A percentile compares a stretch with the other conserved stretches of the same genome.
Evolutionary conservation across 2,113 vertebrate species (phyloP).

Genomic region (Noturus placidus): DNA sequence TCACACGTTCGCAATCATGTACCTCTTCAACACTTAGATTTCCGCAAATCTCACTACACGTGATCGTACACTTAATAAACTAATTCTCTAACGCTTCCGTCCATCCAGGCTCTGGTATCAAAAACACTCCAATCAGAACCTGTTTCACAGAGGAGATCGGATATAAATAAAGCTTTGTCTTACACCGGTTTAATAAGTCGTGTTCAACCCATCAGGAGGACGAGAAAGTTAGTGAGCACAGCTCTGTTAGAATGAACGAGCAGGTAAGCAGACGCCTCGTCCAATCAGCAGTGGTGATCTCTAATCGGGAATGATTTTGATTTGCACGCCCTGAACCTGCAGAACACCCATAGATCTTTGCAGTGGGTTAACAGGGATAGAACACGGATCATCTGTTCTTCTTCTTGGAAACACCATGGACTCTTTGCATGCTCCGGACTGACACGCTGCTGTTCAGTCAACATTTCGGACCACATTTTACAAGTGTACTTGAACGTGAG

Average conservation of each 20-base stretch:
- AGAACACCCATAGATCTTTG: not conserved
- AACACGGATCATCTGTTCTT: not conserved
- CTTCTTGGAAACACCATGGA: not conserved
- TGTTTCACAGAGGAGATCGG: not conserved
- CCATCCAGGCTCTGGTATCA: not conserved
- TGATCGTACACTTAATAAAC: not conserved
- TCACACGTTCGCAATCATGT: no score
- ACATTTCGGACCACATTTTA: not conserved
- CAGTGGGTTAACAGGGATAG: not conserved
- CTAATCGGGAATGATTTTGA: not conserved
- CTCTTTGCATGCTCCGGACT: not conserved
- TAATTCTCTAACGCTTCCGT: not conserved
- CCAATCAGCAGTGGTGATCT: conserved; percentile 23
- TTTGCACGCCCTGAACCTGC: not conserved
- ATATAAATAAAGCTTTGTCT: not conserved
- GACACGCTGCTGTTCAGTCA: not conserved
- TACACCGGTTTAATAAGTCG: not conserved
- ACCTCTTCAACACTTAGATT: not conserved
- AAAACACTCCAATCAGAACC: not conserved
- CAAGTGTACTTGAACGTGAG: not conserved
- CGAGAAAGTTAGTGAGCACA: not conserved
- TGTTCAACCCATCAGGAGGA: not conserved
- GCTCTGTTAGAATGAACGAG: not conserved
- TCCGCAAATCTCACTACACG: no score
- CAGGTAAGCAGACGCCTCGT: conserved; percentile 34